Evolutionary conservation across 2,797 vertebrate genomes (phyloP).

Genomic region (Sebastes flavidus): DNA sequence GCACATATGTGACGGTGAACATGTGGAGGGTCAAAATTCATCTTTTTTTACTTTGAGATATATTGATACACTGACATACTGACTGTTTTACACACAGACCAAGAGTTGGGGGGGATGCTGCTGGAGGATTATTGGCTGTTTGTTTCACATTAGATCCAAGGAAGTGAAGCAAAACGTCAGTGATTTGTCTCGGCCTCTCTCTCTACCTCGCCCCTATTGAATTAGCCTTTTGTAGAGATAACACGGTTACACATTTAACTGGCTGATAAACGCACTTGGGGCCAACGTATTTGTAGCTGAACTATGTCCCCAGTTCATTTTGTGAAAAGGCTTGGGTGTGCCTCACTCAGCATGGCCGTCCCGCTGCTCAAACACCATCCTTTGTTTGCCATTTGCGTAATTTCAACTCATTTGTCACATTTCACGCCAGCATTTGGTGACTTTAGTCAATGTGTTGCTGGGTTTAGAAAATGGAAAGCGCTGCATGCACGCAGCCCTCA

Average conservation of each 20-base stretch:
- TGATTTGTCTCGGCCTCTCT: constrained; percentile 43
- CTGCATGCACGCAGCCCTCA: background rate
- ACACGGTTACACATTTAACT: constrained; percentile 58
- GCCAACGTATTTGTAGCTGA: constrained; percentile 16
- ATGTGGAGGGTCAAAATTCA: constrained; percentile 22
- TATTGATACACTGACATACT: constrained; percentile 61
- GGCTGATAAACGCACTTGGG: constrained; percentile 55
- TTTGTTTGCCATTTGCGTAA: constrained; percentile 7
- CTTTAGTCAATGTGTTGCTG: background rate
- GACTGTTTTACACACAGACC: constrained; percentile 23
- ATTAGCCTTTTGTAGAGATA: constrained; percentile 59
- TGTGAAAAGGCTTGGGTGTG: constrained; percentile 40
- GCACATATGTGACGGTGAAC: background rate
- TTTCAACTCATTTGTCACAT: background rate
- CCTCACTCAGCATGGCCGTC: background rate
- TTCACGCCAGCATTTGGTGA: background rate
- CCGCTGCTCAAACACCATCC: background rate
- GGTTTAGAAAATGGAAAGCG: background rate
- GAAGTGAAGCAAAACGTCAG: constrained; percentile 36
- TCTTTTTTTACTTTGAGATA: background rate
- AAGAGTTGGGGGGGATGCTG: background rate
- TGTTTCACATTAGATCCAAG: constrained; percentile 31
- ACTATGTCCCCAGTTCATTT: constrained; percentile 21
- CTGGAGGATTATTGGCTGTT: constrained; percentile 7
- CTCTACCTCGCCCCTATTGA: constrained; percentile 24